Base-by-base conservation (phyloP, 2,888 invertebrate species). In the Nomada fabriciana region DNA sequence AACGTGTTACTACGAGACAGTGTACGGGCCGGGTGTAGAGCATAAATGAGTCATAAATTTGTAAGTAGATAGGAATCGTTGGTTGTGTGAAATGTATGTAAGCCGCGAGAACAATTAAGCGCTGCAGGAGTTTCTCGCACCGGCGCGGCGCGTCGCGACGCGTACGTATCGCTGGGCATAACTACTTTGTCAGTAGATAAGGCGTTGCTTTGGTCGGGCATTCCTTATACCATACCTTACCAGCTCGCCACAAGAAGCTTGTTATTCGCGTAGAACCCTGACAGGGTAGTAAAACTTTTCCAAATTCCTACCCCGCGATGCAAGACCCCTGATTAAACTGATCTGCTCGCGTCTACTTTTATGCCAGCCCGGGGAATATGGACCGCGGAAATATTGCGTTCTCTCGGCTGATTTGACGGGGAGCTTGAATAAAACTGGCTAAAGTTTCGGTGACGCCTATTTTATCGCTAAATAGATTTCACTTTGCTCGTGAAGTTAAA, bases 171-270 rank as follows among this genome's bases (percentile, higher is more conserved):
- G 76, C 74, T 20, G 15, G 64, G 53, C 43, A 29, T 69, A 72
- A 84, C 84, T 84, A 77, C 83, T 83, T 78, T 23, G 47, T 10
- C 53, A 57, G 79, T 50, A 82, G 76, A 73, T 83, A 84, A 81
- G 82, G 64, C 64, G 23, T 10, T 20, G 50, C 42, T 0, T 0
- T 1, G 53, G 57, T 42, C 55, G 63, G 68, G 50, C 63, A 61
- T 59, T 60, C 63, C 36, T 36, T 36, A 36, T 36, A 36, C 36
- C 36, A 36, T 36, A 61, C 61, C 69, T 83, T 72, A 79, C 60
- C 61, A 55, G 67, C 72, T 76, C 67, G 63, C 53, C 55, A 52
- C 74, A 69, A 67, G 76, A 64, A 80, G 57, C 61, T 57, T 82
- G 78, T 59, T 61, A 36, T 20, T 43, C 63, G 52, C 52, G 53